A percentile compares a stretch with the other conserved stretches of the same genome.
Evolutionary conservation across 2,113 vertebrate genomes (phyloP).

Genomic region (Crypturellus undulatus): DNA sequence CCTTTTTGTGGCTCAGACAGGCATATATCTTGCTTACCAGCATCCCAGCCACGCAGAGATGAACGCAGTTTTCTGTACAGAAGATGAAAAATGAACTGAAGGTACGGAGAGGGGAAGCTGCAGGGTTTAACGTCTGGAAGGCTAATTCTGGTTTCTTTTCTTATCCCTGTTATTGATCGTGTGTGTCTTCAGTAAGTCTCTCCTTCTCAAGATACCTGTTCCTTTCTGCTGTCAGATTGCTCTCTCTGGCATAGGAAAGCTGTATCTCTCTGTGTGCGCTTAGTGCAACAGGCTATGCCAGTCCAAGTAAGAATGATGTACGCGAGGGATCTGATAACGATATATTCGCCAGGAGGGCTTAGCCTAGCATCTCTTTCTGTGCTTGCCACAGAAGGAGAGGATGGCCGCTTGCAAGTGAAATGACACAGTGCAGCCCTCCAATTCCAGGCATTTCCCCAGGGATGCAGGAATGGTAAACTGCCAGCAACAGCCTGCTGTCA

Average conservation of each 20-base stretch:
- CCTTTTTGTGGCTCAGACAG: not conserved
- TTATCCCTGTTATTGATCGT: not conserved
- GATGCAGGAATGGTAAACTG: not conserved
- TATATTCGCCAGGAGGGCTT: not conserved
- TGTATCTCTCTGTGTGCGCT: not conserved
- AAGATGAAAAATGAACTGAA: not conserved
- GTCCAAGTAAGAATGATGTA: not conserved
- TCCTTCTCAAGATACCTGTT: not conserved
- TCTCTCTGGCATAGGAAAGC: not conserved
- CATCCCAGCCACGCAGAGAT: not conserved
- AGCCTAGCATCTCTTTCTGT: not conserved
- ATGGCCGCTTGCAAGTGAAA: not conserved
- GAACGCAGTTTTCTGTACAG: not conserved
- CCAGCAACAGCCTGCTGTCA: not conserved
- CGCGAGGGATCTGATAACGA: not conserved
- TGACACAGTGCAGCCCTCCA: accelerated
- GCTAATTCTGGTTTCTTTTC: not conserved
- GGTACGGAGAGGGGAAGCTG: not conserved
- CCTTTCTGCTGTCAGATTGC: not conserved
- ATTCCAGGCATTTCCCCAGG: not conserved
- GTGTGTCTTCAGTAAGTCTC: not conserved
- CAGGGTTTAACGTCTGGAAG: not conserved
- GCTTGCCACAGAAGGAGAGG: not conserved
- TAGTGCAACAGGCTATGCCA: not conserved
- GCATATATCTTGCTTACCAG: not conserved